Conservation (phyloP, 1,140 invertebrate species). For the Drosophila serrata region DNA sequence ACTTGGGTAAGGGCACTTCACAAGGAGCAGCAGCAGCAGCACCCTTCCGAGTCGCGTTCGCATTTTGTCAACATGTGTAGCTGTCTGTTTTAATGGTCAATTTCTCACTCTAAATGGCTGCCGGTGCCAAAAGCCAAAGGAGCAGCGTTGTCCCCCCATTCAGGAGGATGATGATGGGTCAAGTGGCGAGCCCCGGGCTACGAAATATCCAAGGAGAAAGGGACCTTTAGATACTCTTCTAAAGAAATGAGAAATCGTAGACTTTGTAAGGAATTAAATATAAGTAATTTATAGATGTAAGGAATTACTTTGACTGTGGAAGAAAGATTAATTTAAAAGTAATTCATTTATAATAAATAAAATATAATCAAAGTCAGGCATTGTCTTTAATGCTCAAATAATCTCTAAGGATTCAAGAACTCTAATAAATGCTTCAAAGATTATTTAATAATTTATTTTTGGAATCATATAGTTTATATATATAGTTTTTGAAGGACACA, state of each 20-base stretch:
- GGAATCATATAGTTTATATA: no score
- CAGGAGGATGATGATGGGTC: conserved; percentile 11
- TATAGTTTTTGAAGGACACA: no score
- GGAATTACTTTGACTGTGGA: background rate
- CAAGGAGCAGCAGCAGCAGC: background rate
- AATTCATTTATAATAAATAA: background rate
- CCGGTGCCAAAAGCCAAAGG: conserved; percentile 36
- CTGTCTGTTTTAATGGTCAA: conserved; percentile 84
- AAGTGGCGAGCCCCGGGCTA: conserved; percentile 13
- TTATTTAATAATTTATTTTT: no score
- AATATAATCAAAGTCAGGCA: background rate
- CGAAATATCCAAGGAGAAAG: background rate
- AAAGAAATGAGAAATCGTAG: background rate
- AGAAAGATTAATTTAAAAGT: no score
- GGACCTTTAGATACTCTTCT: background rate
- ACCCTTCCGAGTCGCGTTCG: conserved; percentile 56
- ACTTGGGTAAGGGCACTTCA: background rate
- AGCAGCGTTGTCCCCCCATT: conserved; percentile 9
- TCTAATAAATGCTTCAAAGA: background rate
- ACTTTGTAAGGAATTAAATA: no score
- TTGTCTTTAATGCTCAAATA: background rate
- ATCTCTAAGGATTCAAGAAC: background rate
- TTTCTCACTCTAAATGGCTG: conserved; percentile 84
- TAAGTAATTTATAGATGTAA: accelerated
- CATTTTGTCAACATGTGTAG: conserved; percentile 84